Conservation (phyloP, 2,113 vertebrate genomes). For the Chloebia gouldiae region DNA sequence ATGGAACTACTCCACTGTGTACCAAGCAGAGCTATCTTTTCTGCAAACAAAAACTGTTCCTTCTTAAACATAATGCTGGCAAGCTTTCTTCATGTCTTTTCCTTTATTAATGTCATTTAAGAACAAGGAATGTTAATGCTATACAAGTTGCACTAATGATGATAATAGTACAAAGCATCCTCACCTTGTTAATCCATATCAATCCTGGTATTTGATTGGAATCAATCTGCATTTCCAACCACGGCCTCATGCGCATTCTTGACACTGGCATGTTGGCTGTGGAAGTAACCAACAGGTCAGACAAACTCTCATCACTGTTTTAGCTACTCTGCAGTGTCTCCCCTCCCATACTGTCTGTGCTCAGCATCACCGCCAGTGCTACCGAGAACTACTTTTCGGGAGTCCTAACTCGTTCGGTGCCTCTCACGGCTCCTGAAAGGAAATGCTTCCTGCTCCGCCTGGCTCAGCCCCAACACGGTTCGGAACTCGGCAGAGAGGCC, state of each 20-base stretch:
- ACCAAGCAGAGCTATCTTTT: not conserved
- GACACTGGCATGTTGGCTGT: conserved; percentile 85
- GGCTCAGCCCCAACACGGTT: not conserved
- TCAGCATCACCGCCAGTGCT: rapidly evolving
- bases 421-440: not conserved
- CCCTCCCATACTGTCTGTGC: not conserved
- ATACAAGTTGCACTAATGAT: not conserved
- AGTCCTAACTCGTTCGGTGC: not conserved
- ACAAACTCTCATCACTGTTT: rapidly evolving
- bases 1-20: not conserved
- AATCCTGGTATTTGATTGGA: conserved; percentile 85
- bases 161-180: not conserved
- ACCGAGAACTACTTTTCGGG: not conserved
- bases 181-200: conserved; percentile 91
- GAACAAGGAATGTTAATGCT: not conserved
- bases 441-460: not conserved
- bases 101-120: not conserved
- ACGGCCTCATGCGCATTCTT: conserved; percentile 95
- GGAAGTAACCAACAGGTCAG: not conserved
- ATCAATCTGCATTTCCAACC: conserved; percentile 90
- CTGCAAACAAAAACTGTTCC: not conserved
- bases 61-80: not conserved
- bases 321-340: rapidly evolving
- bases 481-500: not conserved
- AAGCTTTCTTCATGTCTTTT: not conserved